These are phyloP conservation scores for Amphimedon queenslandica DNA, from an alignment of 37 sponge, comb jelly and placozoan genomes.

Conservation along the genomic window DNA sequence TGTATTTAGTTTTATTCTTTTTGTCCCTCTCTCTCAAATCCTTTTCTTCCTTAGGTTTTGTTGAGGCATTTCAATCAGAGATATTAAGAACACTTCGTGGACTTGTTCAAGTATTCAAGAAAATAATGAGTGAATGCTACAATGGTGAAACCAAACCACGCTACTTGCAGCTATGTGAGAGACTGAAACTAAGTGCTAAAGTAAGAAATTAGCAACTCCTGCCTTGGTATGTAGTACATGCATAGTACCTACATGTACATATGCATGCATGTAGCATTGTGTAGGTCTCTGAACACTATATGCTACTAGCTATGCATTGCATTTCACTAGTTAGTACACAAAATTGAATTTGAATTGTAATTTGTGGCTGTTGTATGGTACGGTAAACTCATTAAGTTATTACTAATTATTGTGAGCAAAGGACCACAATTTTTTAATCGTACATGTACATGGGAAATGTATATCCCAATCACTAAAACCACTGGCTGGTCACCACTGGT, in stretches of 20 bases:
- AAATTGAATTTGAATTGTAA: no score
- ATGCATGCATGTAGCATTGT: not conserved
- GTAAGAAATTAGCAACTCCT: not conserved
- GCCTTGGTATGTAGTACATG: not conserved
- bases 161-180: constrained; percentile 23
- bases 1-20: not conserved
- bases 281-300: no score
- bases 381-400: no score
- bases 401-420: no score
- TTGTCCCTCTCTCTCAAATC: not conserved
- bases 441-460: no score
- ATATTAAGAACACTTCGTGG: not conserved
- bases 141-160: not conserved
- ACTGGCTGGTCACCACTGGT: not conserved
- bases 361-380: no score
- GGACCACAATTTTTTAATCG: no score
- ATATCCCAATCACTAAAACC: no score
- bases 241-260: not conserved
- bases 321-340: no score
- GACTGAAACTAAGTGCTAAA: constrained; percentile 41
- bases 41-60: constrained; percentile 18
- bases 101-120: constrained; percentile 8
- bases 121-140: not conserved
- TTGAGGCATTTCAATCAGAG: not conserved
- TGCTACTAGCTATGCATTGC: not conserved